phyloP scores from a whole-genome alignment of 2,888 invertebrate species.

The Herminia tarsipennalis region DNA sequence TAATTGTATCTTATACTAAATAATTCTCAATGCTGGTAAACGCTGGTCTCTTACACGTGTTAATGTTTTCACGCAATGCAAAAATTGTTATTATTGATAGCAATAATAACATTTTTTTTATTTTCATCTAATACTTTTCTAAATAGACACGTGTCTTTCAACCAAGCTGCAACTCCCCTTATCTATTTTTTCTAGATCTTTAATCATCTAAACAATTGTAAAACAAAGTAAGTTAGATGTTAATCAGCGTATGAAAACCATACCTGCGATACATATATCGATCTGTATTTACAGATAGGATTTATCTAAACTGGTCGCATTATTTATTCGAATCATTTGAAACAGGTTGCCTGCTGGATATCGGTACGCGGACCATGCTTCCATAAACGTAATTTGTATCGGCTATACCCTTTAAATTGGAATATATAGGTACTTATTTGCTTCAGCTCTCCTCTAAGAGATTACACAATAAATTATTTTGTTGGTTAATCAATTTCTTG shows the following conservation, averaged over 20 bases:
- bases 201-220: too few species aligned
- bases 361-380: constrained; percentile 68
- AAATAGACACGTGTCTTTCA: too few species aligned
- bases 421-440: constrained; percentile 77
- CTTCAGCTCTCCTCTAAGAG: constrained; percentile 58
- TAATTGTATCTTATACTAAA: too few species aligned
- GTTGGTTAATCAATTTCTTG: constrained; percentile 57
- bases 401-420: constrained; percentile 72
- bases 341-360: constrained; percentile 78
- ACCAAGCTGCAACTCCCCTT: too few species aligned
- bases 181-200: too few species aligned
- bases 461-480: constrained; percentile 64
- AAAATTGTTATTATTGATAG: too few species aligned
- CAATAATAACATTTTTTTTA: too few species aligned
- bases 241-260: constrained; percentile 53
- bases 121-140: too few species aligned
- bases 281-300: constrained; percentile 78
- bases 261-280: constrained; percentile 70
- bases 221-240: too few species aligned
- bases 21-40: too few species aligned
- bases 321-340: constrained; percentile 76
- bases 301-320: constrained; percentile 78
- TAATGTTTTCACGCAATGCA: too few species aligned
- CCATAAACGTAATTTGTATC: constrained; percentile 81
- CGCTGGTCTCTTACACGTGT: too few species aligned